Evolutionary conservation across 2,113 vertebrate species (phyloP).

Genomic region (Dissostichus mawsoni): DNA sequence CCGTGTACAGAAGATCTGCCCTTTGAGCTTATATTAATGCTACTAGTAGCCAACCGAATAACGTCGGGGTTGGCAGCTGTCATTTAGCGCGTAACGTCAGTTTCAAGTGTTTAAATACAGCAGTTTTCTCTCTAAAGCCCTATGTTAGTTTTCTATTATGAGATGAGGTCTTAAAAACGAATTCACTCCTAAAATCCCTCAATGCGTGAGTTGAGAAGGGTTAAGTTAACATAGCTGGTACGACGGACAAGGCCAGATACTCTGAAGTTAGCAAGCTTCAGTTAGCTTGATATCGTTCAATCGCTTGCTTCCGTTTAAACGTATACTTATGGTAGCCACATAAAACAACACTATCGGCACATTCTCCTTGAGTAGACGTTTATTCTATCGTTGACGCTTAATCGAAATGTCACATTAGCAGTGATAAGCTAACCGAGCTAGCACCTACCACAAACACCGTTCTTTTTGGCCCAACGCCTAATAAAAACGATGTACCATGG

Average conservation of each 20-base stretch:
- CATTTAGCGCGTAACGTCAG: conserved; percentile 19
- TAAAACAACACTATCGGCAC: background rate
- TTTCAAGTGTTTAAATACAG: conserved; percentile 6
- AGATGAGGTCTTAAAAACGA: background rate
- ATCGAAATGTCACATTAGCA: background rate
- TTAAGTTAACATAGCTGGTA: conserved; percentile 26
- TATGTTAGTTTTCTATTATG: background rate
- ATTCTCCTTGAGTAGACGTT: background rate
- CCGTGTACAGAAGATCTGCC: background rate
- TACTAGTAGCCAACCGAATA: conserved; percentile 37
- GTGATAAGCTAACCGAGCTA: conserved; percentile 53
- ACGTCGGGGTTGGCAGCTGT: conserved; percentile 48
- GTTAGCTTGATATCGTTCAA: conserved; percentile 25
- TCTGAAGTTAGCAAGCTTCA: conserved; percentile 36
- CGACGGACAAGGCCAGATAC: conserved; percentile 70
- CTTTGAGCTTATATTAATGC: conserved; percentile 19
- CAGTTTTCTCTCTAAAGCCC: background rate
- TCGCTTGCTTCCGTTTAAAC: background rate
- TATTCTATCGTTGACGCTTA: background rate
- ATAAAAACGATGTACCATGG: conserved; percentile 16
- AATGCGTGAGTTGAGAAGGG: background rate
- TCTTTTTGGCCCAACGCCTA: conserved; percentile 51
- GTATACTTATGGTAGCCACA: too few species aligned
- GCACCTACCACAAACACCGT: conserved; percentile 58
- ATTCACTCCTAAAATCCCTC: background rate